Conservation (phyloP, 2,888 invertebrate species). For the Limenitis camilla region DNA sequence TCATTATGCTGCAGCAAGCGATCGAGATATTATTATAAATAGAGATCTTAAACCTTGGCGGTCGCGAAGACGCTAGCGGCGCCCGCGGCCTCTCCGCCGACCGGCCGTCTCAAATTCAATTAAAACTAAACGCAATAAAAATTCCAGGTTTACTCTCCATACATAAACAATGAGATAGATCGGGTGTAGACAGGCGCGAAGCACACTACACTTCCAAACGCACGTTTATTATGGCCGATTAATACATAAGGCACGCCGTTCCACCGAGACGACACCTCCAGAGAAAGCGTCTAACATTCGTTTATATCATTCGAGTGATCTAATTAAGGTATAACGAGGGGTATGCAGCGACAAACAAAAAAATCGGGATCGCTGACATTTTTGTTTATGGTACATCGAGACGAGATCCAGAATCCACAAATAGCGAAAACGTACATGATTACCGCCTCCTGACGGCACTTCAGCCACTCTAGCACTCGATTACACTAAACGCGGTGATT, state of each 20-base stretch:
- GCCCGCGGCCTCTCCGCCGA: constrained; percentile 30
- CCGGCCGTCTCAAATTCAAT: constrained; percentile 48
- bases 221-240: constrained; percentile 71
- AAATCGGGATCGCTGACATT: constrained; percentile 76
- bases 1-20: constrained; percentile 68
- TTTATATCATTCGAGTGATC: constrained; percentile 71
- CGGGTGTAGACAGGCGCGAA: constrained; percentile 69
- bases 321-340: constrained; percentile 69
- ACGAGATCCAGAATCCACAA: constrained; percentile 72
- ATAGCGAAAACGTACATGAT: constrained; percentile 73
- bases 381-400: constrained; percentile 75
- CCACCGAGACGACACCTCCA: constrained; percentile 40
- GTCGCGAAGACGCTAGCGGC: constrained; percentile 48
- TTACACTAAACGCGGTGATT: constrained; percentile 68
- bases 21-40: constrained; percentile 70
- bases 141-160: constrained; percentile 70
- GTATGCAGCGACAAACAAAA: constrained; percentile 72
- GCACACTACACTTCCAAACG: constrained; percentile 68
- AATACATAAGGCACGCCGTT: constrained; percentile 53
- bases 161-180: constrained; percentile 74
- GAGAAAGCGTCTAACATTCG: constrained; percentile 65
- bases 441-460: constrained; percentile 73
- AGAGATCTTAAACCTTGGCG: constrained; percentile 64
- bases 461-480: constrained; percentile 71
- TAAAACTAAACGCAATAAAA: constrained; percentile 62